Evolutionary conservation across 2,888 invertebrate species (phyloP), one percentile per base, ranked within the genome.

Genomic region (Erebia palarica): DNA sequence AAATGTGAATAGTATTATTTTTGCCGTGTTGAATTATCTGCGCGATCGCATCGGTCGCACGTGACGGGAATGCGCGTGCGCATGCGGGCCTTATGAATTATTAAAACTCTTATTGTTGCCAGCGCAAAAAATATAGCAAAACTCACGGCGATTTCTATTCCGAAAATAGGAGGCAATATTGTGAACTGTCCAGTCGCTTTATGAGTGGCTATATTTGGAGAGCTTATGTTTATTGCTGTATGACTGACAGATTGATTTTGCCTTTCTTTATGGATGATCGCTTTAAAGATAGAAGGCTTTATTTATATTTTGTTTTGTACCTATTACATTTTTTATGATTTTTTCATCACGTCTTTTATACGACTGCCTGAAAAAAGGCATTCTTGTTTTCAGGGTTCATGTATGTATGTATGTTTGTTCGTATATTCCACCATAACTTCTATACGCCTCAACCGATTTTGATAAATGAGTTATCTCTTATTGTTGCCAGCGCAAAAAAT

Each of bases 401-500:
- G n/a, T n/a, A n/a, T n/a, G n/a, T n/a, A n/a, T n/a, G n/a, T n/a
- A n/a, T n/a, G n/a, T n/a, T n/a, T n/a, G n/a, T n/a, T n/a, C n/a
- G n/a, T n/a, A n/a, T n/a, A n/a, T n/a, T n/a, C n/a, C n/a, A n/a
- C n/a, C n/a, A n/a, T n/a, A n/a, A n/a, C n/a, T n/a, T n/a, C n/a
- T n/a, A n/a, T n/a, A n/a, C n/a, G n/a, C n/a, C n/a, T n/a, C n/a
- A n/a, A n/a, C n/a, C n/a, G n/a, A n/a, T n/a, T n/a, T n/a, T n/a
- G n/a, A n/a, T n/a, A n/a, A n/a, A 92, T 92, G 91, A 91, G 92
- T 92, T 91, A 92, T 92, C 85, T 87, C 90, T 90, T 92, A 92
- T 92, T 92, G 92, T 91, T 84, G 82, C 81, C 79, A 78, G 78
- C 79, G 83, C 84, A 87, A 90, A 91, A 90, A 90, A 87, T 83